Conservation (phyloP, 2,888 invertebrate species). For the Geophilus truncorum region DNA sequence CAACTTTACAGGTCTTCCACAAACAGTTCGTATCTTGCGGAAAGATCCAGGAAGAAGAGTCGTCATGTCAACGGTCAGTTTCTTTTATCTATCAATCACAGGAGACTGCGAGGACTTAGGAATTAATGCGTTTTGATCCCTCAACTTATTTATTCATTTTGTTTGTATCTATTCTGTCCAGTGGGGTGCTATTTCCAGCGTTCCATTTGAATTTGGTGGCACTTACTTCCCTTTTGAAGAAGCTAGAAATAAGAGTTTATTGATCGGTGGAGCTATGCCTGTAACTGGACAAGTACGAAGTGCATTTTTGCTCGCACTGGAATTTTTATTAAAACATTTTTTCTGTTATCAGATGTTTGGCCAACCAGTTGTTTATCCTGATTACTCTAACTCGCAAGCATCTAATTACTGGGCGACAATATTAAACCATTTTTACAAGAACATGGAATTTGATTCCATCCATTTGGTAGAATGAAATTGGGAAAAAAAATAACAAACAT, state of each 20-base stretch:
- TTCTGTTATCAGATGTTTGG: not conserved
- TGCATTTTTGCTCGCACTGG: too few relatives aligned
- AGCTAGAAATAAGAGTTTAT: not conserved
- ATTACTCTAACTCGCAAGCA: not conserved
- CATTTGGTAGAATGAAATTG: not conserved
- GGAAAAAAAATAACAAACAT: not conserved
- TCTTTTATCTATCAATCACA: not conserved
- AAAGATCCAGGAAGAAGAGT: not conserved
- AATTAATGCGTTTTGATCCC: too few relatives aligned
- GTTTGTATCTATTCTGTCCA: not conserved
- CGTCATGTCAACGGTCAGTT: conserved; percentile 6
- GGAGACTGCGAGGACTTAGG: too few relatives aligned
- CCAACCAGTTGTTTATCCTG: conserved; percentile 5
- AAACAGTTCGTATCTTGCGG: not conserved
- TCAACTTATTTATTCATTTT: not conserved
- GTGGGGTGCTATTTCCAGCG: not conserved
- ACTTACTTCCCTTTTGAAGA: not conserved
- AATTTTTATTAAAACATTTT: not conserved
- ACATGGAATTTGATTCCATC: not conserved
- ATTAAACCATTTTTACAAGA: not conserved
- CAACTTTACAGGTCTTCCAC: not conserved
- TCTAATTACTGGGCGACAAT: not conserved
- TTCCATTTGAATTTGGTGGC: not conserved
- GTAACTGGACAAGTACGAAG: not conserved
- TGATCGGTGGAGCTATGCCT: not conserved